Evolutionary conservation across 2,113 vertebrate genomes (phyloP), one percentile per base, ranked within the genome.

Genomic region (Rhabdomys dilectus): DNA sequence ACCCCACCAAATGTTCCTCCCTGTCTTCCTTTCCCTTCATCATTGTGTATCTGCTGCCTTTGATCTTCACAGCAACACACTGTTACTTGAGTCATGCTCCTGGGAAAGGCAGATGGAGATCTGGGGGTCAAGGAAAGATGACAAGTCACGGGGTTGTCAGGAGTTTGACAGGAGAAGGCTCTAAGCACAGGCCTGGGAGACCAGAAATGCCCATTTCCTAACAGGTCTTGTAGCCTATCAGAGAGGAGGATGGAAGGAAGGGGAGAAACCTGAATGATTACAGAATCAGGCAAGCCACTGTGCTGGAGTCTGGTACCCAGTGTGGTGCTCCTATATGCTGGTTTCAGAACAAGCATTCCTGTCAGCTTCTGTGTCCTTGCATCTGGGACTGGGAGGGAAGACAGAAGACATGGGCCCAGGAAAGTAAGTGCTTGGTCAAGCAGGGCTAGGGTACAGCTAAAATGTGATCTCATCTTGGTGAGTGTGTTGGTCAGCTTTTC

Each of bases 231-330:
- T 21, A 5, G 58, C 21, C n/a, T 66, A 10, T 62, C n/a, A 34
- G 29, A 2, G 0, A 3, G 16, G 73, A 70, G 45, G 78, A 31
- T 0, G 1, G 72, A 58, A 58, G 81, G 45, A 19, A 21, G 42
- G 53, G 68, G 13, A 13, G 21, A 17, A 7, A 16, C 0, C 0
- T 0, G 22, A 64, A 29, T 24, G n/a, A n/a, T 12, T 3, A 19
- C 42, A 62, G 29, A 76, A 5, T 0, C 4, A 73, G 34, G 36
- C 78, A 8, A 26, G 24, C 7, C 2, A 12, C 58, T 42, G 26
- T 11, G 0, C 1, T 10, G 6, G 56, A 31, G 39, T 42, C 29
- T 26, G 11, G 12, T 22, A 0, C 42, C 39, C 1, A 24, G 73
- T 64, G 42, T 24, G 70, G 6, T 3, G 3, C 8, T 7, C 58